A percentile compares a stretch with the other conserved stretches of the same genome.
Conservation (phyloP, 64 coral and sea anemone species). For the Montipora sp. region DNA sequence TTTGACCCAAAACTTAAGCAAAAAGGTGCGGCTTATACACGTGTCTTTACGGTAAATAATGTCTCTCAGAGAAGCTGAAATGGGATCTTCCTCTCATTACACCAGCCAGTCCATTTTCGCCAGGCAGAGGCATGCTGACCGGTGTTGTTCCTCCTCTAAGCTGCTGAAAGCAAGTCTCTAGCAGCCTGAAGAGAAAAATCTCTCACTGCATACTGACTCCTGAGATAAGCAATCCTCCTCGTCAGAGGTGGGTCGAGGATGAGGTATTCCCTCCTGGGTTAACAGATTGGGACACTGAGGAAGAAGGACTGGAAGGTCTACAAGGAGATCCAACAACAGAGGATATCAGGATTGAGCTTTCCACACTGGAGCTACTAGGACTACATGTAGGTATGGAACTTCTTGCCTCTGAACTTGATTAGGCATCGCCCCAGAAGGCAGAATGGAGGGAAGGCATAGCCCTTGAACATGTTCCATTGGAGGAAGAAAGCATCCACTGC, state of each 20-base stretch:
- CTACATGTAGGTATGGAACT: background rate
- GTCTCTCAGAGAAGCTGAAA: slow-evolving; percentile 33
- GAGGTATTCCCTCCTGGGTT: background rate
- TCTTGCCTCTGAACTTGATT: background rate
- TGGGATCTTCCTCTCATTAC: slow-evolving; percentile 2
- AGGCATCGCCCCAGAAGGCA: background rate
- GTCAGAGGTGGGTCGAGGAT: background rate
- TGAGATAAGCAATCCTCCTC: slow-evolving; percentile 14
- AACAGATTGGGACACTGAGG: background rate
- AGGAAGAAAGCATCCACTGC: background rate
- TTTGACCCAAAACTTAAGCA: too few species aligned
- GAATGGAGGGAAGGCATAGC: slow-evolving; percentile 63
- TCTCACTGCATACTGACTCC: background rate
- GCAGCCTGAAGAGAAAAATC: slow-evolving; percentile 9
- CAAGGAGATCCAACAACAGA: background rate
- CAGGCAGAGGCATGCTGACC: slow-evolving; percentile 20
- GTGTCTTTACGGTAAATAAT: too few species aligned
- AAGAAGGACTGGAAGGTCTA: background rate
- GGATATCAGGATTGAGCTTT: slow-evolving; percentile 22
- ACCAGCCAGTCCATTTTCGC: slow-evolving; percentile 48
- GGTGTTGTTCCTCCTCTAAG: background rate
- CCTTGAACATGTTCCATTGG: background rate
- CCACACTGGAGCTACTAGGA: slow-evolving; percentile 39
- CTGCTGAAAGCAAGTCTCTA: slow-evolving; percentile 16
- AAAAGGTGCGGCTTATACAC: too few species aligned